Evolutionary conservation across 2,888 invertebrate species (phyloP).

Genomic region (Tuta absoluta): DNA sequence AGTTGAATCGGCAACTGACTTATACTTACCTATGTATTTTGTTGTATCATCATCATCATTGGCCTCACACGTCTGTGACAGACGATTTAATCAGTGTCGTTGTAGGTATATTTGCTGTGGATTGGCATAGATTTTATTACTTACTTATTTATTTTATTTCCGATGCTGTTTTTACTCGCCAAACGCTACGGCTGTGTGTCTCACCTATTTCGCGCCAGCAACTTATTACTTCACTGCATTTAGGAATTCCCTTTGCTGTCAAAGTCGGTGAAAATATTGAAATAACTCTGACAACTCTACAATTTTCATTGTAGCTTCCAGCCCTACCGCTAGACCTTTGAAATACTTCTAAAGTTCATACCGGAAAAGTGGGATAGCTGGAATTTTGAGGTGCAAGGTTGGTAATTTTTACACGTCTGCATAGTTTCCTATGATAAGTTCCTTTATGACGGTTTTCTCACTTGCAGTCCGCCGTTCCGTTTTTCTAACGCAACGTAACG

Average conservation of each 20-base stretch:
- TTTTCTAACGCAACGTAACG: too few relatives aligned
- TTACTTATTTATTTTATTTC: too few relatives aligned
- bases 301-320: conserved; percentile 23
- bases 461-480: too few relatives aligned
- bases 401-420: not conserved
- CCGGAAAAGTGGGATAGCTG: not conserved
- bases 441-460: too few relatives aligned
- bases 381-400: not conserved
- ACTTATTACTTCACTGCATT: conserved; percentile 76
- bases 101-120: too few relatives aligned
- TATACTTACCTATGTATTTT: too few relatives aligned
- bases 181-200: conserved; percentile 37
- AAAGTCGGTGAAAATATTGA: conserved; percentile 69
- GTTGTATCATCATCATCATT: too few relatives aligned
- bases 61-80: too few relatives aligned
- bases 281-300: conserved; percentile 44
- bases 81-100: too few relatives aligned
- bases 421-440: not conserved
- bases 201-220: conserved; percentile 46
- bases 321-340: too few relatives aligned
- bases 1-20: too few relatives aligned
- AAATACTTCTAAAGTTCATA: conserved; percentile 1
- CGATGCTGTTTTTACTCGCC: not conserved
- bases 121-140: too few relatives aligned
- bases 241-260: conserved; percentile 73